phyloP scores from a whole-genome alignment of 2,797 vertebrate species.

The Eurystomus glaucurus region DNA sequence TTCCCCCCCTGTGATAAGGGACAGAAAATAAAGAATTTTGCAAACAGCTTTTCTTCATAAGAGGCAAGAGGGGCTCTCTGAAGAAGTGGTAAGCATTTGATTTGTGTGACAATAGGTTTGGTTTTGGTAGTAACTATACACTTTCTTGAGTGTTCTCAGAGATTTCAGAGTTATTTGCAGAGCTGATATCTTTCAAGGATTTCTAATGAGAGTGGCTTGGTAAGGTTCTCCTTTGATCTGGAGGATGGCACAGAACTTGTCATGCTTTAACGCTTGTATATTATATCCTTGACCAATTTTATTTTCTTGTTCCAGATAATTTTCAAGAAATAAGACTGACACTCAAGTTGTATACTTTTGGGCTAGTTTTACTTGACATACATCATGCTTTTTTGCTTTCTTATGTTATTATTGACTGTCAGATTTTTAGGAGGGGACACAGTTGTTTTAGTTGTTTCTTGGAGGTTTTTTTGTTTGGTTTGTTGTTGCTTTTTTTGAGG shows the following conservation, averaged over 20 bases:
- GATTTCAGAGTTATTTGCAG: not conserved
- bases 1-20: not conserved
- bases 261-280: not conserved
- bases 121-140: not conserved
- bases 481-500: fast-evolving
- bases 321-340: not conserved
- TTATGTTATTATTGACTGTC: not conserved
- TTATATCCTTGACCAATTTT: not conserved
- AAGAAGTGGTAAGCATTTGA: not conserved
- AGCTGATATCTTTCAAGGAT: not conserved
- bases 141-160: not conserved
- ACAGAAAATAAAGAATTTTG: not conserved
- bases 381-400: fast-evolving
- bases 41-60: not conserved
- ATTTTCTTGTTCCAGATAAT: not conserved
- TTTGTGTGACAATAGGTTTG: not conserved
- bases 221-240: not conserved
- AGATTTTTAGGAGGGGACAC: not conserved
- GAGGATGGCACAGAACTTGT: not conserved
- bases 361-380: not conserved
- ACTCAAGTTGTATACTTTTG: not conserved
- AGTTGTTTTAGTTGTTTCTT: not conserved
- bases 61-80: not conserved
- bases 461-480: not conserved
- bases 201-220: not conserved